Percentiles rank a stretch among this genome's conserved stretches.
Evolutionary conservation across 2,113 vertebrate species (phyloP).

Genomic region (Eurypyga helias): DNA sequence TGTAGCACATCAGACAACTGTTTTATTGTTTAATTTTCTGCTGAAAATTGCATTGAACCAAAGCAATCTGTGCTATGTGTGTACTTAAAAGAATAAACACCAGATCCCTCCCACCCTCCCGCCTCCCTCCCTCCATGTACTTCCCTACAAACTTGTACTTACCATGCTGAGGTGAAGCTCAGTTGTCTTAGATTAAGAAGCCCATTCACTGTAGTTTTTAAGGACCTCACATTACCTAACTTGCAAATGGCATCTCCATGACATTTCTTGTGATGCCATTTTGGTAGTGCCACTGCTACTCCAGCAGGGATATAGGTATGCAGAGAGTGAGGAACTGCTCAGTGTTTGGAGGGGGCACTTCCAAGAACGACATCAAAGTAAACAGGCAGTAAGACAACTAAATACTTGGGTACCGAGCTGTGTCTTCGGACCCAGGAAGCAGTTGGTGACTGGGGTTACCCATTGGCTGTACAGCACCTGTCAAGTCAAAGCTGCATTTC

Average conservation of each 20-base stretch:
- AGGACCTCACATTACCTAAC: background rate
- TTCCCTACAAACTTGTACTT: background rate
- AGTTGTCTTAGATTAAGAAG: background rate
- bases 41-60: background rate
- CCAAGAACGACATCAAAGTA: background rate
- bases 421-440: background rate
- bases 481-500: background rate
- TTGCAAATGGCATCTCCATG: background rate
- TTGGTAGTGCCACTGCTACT: background rate
- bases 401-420: background rate
- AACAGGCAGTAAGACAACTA: background rate
- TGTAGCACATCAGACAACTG: conserved; percentile 38
- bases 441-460: background rate
- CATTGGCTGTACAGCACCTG: background rate
- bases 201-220: background rate
- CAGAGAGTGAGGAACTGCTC: background rate
- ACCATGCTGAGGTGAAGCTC: background rate
- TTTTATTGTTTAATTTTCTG: conserved; percentile 19
- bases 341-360: background rate
- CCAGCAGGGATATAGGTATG: background rate
- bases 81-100: background rate
- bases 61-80: background rate
- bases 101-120: fast-evolving
- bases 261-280: background rate
- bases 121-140: background rate